Evolutionary conservation across 2,113 vertebrate species (phyloP), one percentile per base, ranked within the genome.

Genomic region (Promerops cafer): DNA sequence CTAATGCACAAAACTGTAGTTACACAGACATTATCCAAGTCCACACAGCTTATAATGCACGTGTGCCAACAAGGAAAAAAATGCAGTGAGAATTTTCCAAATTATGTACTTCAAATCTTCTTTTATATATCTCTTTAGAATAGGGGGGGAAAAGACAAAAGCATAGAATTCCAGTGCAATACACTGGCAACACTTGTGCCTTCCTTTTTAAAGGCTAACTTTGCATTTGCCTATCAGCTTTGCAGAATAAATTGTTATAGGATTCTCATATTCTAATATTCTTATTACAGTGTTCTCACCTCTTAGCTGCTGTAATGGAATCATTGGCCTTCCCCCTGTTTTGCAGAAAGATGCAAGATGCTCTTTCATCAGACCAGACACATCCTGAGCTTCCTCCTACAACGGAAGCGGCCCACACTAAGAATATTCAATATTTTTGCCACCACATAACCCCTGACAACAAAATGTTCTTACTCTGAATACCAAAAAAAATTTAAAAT

Each of bases 281-380:
- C 65, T 89, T 81, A 94, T 91, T 74, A 60, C 4, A 91, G 71
- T 19, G 70, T 80, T 95, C 80, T 93, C 70, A 68, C 20, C 81
- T 47, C 75, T 94, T 65, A 20, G 49, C 59, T 93, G 75, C 91
- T 93, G 39, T 22, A 79, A 40, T 2, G 6, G 75, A 94, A 45
- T 37, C 37, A 12, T 8, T 91, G 56, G 23, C 64, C 53, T 60
- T 74, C 11, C 35, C 50, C 49, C 50, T 11, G 17, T n/a, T 80
- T 53, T 45, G 10, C 33, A 86, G 23, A 37, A 86, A 94, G 77
- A 74, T 39, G 6, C 19, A 91, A 87, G 68, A 68, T n/a, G 59
- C 37, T 95, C 59, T 84, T 91, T 81, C 74, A 93, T 71, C 80
- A 91, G 61, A 81, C 44, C 94, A 90, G 92, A 96, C 78, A 64